Percentiles rank a stretch among this genome's conserved stretches.
phyloP scores from a whole-genome alignment of 2,797 vertebrate genomes.

The Myotis pilosus region DNA sequence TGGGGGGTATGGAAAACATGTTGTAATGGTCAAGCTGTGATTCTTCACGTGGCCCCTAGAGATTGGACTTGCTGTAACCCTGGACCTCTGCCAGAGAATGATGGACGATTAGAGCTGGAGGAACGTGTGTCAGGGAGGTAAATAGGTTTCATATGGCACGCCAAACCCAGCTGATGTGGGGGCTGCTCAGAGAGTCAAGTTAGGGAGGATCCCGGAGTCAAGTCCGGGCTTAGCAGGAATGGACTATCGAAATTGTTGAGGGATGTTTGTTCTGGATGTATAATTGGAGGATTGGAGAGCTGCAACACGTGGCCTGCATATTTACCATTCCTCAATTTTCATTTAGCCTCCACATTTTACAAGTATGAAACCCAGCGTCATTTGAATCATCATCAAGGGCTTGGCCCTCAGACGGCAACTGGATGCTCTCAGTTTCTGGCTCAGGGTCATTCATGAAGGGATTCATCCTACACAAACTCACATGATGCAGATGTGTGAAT shows the following conservation, averaged over 20 bases:
- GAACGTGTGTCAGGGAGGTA: not conserved
- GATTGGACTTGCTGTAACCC: not conserved
- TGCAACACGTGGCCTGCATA: not conserved
- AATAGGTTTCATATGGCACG: not conserved
- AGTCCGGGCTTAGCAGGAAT: not conserved
- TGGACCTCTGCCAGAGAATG: not conserved
- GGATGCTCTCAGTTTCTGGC: not conserved
- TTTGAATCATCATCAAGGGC: not conserved
- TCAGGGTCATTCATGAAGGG: not conserved
- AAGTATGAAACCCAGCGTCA: not conserved
- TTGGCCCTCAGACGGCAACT: not conserved
- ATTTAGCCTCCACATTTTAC: not conserved
- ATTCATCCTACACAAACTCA: not conserved
- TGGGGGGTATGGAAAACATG: not conserved
- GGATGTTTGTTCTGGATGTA: not conserved
- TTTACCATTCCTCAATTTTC: not conserved
- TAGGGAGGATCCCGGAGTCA: not conserved
- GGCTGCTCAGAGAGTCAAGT: not conserved
- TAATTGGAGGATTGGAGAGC: not conserved
- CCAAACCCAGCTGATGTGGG: not conserved
- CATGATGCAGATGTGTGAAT: not conserved
- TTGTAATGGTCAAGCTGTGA: not conserved
- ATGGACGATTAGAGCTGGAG: not conserved
- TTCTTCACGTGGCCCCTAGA: not conserved
- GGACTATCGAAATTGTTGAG: not conserved